These are phyloP conservation scores for Reinhardtius hippoglossoides DNA, from an alignment of 2,113 vertebrate genomes.

Conservation along the genomic window DNA sequence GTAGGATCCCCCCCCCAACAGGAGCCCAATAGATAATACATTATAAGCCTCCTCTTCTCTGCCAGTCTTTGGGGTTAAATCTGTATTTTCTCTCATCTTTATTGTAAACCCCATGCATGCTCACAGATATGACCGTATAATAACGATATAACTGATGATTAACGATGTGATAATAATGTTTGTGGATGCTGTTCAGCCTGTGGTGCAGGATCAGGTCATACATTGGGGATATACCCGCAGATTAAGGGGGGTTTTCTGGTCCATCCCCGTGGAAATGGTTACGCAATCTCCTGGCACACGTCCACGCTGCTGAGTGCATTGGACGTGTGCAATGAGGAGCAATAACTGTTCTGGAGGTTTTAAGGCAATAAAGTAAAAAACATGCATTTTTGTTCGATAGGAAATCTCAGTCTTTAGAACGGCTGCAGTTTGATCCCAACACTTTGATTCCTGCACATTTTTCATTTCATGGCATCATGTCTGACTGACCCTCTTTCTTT, in stretches of 20 bases:
- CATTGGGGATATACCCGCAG: conserved; percentile 37
- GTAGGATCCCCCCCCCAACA: too few species aligned
- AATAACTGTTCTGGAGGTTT: not conserved
- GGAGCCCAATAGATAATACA: not conserved
- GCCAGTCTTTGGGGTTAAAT: not conserved
- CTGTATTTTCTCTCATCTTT: not conserved
- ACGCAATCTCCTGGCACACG: conserved; percentile 40
- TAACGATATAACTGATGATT: not conserved
- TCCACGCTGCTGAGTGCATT: conserved; percentile 28
- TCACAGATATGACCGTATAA: too few species aligned
- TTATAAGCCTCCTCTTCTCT: not conserved
- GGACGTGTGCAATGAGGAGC: not conserved
- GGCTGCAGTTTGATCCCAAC: too few species aligned
- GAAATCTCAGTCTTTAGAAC: too few species aligned
- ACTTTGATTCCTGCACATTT: not conserved
- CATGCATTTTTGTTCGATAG: too few species aligned
- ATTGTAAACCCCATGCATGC: not conserved
- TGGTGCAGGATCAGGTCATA: conserved; percentile 15
- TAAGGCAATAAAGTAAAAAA: too few species aligned
- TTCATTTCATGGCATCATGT: not conserved
- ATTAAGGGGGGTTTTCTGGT: conserved; percentile 42
- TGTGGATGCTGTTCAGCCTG: not conserved
- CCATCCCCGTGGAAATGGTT: conserved; percentile 31
- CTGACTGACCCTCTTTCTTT: not conserved
- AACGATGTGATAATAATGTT: not conserved